phyloP scores from a whole-genome alignment of 1,140 invertebrate genomes.

The Euglossa dilemma region DNA sequence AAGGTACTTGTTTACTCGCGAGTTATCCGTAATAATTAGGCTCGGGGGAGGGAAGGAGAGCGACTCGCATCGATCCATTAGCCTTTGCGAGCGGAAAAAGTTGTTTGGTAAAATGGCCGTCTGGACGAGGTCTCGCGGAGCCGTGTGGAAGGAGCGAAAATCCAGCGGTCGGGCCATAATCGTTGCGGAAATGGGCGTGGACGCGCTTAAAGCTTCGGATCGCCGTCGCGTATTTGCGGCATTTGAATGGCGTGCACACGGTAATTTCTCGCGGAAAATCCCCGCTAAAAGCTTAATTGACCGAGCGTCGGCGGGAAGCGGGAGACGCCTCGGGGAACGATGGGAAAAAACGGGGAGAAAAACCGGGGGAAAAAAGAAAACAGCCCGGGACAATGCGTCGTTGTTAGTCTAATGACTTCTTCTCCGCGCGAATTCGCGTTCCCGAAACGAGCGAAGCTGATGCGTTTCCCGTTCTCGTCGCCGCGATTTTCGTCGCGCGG shows the following conservation, averaged over 20 bases:
- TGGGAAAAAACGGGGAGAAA: not conserved
- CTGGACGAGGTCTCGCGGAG: not conserved
- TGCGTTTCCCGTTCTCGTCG: constrained; percentile 8
- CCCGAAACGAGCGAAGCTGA: not conserved
- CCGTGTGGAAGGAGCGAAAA: constrained; percentile 27
- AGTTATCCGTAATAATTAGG: not conserved
- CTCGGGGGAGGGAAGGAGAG: too few relatives aligned
- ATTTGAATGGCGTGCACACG: constrained; percentile 7
- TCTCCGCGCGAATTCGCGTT: constrained; percentile 4
- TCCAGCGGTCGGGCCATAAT: constrained; percentile 55
- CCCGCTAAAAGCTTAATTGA: constrained; percentile 61
- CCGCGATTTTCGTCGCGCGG: not conserved
- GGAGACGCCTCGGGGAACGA: not conserved
- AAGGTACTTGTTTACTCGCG: not conserved
- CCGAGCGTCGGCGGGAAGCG: constrained; percentile 4
- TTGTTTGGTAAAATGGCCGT: not conserved
- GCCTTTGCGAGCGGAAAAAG: not conserved
- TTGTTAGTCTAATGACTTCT: constrained; percentile 51
- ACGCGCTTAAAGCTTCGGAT: constrained; percentile 22
- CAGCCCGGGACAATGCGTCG: constrained; percentile 20
- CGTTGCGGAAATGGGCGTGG: constrained; percentile 60
- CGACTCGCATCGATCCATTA: not conserved
- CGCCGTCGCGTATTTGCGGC: constrained; percentile 29
- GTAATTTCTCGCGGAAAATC: constrained; percentile 48
- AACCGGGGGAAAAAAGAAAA: not conserved